A percentile compares a stretch with the other conserved stretches of the same genome.
Conservation (phyloP, 2,113 vertebrate species). For the Mormyrus iriodes region DNA sequence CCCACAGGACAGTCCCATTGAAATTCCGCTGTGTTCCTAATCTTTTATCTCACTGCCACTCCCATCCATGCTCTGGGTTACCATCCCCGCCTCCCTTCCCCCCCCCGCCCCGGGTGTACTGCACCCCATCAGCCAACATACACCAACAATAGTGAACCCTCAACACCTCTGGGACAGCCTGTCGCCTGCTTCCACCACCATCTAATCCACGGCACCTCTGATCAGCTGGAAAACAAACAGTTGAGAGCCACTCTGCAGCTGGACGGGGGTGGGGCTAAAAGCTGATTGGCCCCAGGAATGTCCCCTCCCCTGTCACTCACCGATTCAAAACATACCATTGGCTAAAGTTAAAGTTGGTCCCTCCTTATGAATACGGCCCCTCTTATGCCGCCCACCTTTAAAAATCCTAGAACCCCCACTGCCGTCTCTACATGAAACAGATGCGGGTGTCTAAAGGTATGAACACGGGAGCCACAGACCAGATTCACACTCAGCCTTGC, state of each 20-base stretch:
- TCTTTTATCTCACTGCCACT: background rate
- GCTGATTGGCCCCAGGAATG: background rate
- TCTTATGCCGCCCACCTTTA: too few relatives aligned
- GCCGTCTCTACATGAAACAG: background rate
- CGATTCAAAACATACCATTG: background rate
- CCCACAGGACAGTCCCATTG: background rate
- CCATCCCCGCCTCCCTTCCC: too few relatives aligned
- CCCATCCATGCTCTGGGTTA: background rate
- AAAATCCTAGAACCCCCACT: background rate
- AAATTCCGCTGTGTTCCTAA: background rate
- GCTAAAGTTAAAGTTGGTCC: background rate
- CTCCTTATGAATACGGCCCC: background rate
- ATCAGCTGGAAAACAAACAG: background rate
- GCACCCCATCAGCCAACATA: background rate
- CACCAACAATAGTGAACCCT: background rate
- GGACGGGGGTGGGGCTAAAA: background rate
- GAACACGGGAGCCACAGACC: background rate
- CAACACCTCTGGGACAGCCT: background rate
- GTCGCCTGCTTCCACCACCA: background rate
- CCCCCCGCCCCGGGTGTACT: background rate
- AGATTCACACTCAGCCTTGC: background rate
- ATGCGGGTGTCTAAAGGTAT: background rate
- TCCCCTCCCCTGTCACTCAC: background rate
- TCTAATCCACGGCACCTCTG: background rate
- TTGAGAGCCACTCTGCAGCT: background rate